phyloP scores from a whole-genome alignment of 2,113 vertebrate genomes.

The Upupa epops region DNA sequence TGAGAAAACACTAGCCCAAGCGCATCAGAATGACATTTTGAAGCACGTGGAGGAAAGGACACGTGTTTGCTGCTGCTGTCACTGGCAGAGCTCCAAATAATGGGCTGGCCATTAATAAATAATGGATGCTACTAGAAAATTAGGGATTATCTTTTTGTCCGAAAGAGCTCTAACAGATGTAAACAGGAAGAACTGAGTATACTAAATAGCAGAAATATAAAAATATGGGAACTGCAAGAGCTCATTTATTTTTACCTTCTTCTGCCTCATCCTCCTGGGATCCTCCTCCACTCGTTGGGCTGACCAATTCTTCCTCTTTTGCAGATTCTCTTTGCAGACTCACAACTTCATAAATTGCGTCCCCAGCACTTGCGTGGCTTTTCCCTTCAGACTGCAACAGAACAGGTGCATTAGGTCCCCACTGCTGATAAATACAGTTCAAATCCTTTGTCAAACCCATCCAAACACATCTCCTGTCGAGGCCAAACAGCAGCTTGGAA shows the following conservation, averaged over 20 bases:
- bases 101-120: background rate
- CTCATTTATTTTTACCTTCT: conserved; percentile 81
- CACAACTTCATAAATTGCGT: conserved; percentile 92
- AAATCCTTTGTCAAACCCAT: background rate
- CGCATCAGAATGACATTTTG: background rate
- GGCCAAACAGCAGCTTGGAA: background rate
- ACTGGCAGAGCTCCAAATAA: background rate
- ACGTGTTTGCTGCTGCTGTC: background rate
- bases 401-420: background rate
- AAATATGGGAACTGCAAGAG: background rate
- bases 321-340: conserved; percentile 91
- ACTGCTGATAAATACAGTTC: background rate
- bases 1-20: background rate
- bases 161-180: background rate
- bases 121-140: background rate
- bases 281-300: conserved; percentile 74
- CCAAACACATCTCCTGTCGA: background rate
- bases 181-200: background rate
- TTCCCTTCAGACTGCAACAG: conserved; percentile 81
- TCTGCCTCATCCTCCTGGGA: conserved; percentile 91
- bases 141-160: background rate
- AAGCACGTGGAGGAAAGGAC: background rate
- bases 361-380: conserved; percentile 77
- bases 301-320: conserved; percentile 75
- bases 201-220: background rate